Evolutionary conservation across 2,113 vertebrate genomes (phyloP), one percentile per base, ranked within the genome.

Genomic region (Aspiorhynchus laticeps): DNA sequence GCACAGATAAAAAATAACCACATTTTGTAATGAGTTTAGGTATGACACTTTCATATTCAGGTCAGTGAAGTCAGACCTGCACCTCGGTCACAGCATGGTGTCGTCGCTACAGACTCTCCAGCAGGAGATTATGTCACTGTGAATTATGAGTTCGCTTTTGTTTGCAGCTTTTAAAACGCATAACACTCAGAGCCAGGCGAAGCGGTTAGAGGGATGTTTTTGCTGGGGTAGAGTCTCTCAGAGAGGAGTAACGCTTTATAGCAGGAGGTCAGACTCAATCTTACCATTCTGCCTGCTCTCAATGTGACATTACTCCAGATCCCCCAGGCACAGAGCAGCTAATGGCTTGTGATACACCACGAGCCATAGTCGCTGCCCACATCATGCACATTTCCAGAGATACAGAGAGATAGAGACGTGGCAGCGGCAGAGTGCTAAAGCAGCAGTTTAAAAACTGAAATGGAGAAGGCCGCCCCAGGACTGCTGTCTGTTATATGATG

Each of bases 221-320:
- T 31, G 81, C 86, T 76, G 19, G 38, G 38, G 80, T 63, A 67
- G 85, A 85, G 56, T 89, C 88, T 85, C 69, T 85, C 73, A 74
- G 38, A 77, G 56, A 61, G 43, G 63, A 36, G 33, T 84, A 87
- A 88, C 38, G 41, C 81, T 75, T 83, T 85, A 46, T 69, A 87
- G 78, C 85, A 83, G 87, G 84, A 87, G 87, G 87, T 90, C 89
- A 90, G 83, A 75, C 83, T 83, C 87, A 85, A 87, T 90, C 89
- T 87, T 86, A 53, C 76, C 81, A 81, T 81, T 85, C 76, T 78
- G 84, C 82, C 80, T 78, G 28, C 80, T 86, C 86, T 88, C 78
- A 74, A 85, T 87, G 82, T 88, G 90, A 89, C 88, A 87, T 89
- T 90, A 90, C 76, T 67, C 63, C 48, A 69, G 78, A 65, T 84